These are phyloP conservation scores for Melanotaenia boesemani DNA, from an alignment of 2,797 vertebrate genomes.

Conservation along the genomic window DNA sequence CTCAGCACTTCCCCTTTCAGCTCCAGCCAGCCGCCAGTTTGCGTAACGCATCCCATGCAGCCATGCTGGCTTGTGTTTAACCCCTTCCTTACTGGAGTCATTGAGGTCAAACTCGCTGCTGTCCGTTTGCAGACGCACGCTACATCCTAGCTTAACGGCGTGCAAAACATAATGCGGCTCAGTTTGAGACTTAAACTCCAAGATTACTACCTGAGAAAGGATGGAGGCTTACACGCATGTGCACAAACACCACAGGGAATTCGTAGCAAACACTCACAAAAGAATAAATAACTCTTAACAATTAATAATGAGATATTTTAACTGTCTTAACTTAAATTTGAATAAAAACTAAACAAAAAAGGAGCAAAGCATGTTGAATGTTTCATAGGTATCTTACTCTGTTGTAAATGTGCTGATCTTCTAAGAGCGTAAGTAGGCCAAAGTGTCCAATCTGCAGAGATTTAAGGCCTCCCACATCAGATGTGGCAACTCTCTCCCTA, in stretches of 20 bases:
- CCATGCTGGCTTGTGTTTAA: slow-evolving; percentile 73
- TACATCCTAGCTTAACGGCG: slow-evolving; percentile 40
- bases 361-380: background rate
- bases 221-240: slow-evolving; percentile 11
- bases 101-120: slow-evolving; percentile 65
- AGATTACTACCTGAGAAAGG: slow-evolving; percentile 39
- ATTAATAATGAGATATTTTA: background rate
- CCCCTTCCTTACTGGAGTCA: slow-evolving; percentile 76
- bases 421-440: slow-evolving; percentile 55
- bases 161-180: slow-evolving; percentile 27
- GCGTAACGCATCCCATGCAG: slow-evolving; percentile 77
- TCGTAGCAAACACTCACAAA: background rate
- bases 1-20: slow-evolving; percentile 84
- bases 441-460: slow-evolving; percentile 50
- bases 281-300: background rate
- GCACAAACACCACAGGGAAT: slow-evolving; percentile 14
- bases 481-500: slow-evolving; percentile 24
- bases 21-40: slow-evolving; percentile 81
- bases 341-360: slow-evolving; percentile 9
- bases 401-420: slow-evolving; percentile 45
- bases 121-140: slow-evolving; percentile 38
- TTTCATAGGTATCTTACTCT: slow-evolving; percentile 14
- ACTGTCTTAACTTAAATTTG: slow-evolving; percentile 18
- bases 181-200: background rate
- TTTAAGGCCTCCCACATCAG: slow-evolving; percentile 53